Base-by-base conservation (phyloP, 2,113 vertebrate genomes). In the Misgurnus anguillicaudatus region DNA sequence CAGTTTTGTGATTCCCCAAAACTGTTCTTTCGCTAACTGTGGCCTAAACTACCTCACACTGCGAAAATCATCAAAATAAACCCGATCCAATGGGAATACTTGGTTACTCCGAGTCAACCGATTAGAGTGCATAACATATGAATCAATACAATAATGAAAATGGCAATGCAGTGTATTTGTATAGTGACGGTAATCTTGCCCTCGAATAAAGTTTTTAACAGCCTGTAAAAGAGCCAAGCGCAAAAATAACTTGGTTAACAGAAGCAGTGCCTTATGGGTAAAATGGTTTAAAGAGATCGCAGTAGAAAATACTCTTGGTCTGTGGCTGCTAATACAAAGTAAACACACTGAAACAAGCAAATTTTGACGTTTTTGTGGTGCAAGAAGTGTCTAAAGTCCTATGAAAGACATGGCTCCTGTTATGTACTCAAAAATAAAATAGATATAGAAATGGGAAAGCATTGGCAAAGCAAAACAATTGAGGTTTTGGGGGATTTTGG, bases 211-310 rank as follows among this genome's bases (percentile, higher is more conserved):
- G 16, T 55, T 55, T 55, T 4, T 16, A 7, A 51, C 47, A 17
- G 24, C 67, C 17, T 36, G 14, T 17, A 61, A 61, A 45, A 47
- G 19, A 62, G 10, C 38, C 8, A 16, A 61, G 71, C 45, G 41
- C 10, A 9, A 57, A 72, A 42, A 72, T 16, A 17, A 7, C 5
- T 36, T 4, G 21, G 19, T 24, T 24, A 45, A 24, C 39, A 48
- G 41, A 45, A 75, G 24, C 71, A 60, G 3, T 16, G 39, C 58
- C 14, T 60, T 31, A 60, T 74, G 57, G 21, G 57, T 74, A 61
- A 55, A 70, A 5, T 39, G n/a, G 9, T 19, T 48, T 5, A 39
- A 41, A 51, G 11, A 4, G 36, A 21, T 31, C 10, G 13, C 24
- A 63, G 65, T 53, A 57, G 21, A 47, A 61, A 72, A 70, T 42